Conservation (phyloP, 1,140 invertebrate species). For the Ceratoteleas bidentatus region DNA sequence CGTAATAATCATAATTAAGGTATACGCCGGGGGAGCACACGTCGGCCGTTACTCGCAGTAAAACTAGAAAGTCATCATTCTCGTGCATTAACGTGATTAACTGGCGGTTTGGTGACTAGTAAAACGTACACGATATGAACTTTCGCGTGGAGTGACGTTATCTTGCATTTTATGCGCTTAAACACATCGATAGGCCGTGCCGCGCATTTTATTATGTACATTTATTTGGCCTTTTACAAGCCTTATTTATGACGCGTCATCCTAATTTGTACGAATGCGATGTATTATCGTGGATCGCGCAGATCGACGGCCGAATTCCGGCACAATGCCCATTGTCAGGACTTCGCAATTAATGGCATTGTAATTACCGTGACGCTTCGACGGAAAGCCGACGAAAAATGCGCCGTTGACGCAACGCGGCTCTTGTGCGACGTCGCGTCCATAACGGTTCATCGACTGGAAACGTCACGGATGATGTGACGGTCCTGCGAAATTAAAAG, state of each 20-base stretch:
- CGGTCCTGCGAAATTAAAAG: slow-evolving; percentile 59
- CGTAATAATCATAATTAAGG: slow-evolving; percentile 62
- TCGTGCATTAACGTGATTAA: slow-evolving; percentile 69
- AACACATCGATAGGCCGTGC: slow-evolving; percentile 65
- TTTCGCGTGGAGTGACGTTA: slow-evolving; percentile 63
- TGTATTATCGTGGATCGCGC: slow-evolving; percentile 56
- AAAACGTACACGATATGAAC: slow-evolving; percentile 61
- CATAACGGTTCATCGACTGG: slow-evolving; percentile 66
- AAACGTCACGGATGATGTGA: slow-evolving; percentile 63
- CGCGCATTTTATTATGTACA: slow-evolving; percentile 66
- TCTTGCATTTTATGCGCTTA: slow-evolving; percentile 66
- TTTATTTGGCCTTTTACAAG: slow-evolving; percentile 66
- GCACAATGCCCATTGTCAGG: slow-evolving; percentile 52
- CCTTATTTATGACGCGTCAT: slow-evolving; percentile 65
- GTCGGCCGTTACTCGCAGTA: slow-evolving; percentile 43
- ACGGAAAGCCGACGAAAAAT: slow-evolving; percentile 13
- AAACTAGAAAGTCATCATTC: slow-evolving; percentile 66
- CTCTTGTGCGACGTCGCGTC: slow-evolving; percentile 57
- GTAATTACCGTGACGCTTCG: slow-evolving; percentile 36
- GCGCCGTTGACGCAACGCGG: slow-evolving; percentile 51
- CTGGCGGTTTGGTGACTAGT: slow-evolving; percentile 66
- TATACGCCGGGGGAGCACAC: slow-evolving; percentile 32
- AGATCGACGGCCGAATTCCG: slow-evolving; percentile 46
- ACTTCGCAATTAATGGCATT: slow-evolving; percentile 50
- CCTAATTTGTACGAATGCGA: slow-evolving; percentile 66